phyloP scores from a whole-genome alignment of 2,797 vertebrate genomes.

The Linurgus olivaceus region DNA sequence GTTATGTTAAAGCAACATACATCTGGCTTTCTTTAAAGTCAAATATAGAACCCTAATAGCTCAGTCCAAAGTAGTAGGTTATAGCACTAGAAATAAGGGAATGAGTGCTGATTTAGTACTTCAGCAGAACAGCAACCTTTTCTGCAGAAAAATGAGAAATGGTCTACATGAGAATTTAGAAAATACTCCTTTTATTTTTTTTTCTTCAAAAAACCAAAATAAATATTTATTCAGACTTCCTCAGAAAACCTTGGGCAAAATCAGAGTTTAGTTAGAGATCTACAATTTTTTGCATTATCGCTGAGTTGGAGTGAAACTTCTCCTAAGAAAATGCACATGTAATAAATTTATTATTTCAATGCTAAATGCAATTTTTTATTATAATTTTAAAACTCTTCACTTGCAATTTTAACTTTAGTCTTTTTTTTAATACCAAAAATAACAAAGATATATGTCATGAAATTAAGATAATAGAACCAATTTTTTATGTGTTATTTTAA shows the following conservation, averaged over 20 bases:
- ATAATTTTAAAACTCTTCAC: not conserved
- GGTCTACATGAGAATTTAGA: not conserved
- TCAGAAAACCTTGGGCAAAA: not conserved
- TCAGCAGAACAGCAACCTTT: not conserved
- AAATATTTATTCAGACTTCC: not conserved
- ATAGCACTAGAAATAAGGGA: not conserved
- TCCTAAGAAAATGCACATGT: not conserved
- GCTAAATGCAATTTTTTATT: not conserved
- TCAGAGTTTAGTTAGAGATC: not conserved
- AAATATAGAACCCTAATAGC: not conserved
- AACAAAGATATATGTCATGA: not conserved
- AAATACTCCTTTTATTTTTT: not conserved
- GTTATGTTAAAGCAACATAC: not conserved
- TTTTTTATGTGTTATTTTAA: not conserved
- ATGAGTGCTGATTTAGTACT: not conserved
- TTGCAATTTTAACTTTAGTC: not conserved
- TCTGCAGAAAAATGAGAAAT: not conserved
- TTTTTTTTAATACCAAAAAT: not conserved
- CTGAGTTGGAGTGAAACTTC: not conserved
- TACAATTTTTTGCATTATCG: not conserved
- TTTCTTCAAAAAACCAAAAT: not conserved
- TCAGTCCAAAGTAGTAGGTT: not conserved
- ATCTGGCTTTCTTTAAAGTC: not conserved
- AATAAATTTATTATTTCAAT: not conserved
- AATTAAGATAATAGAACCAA: not conserved